phyloP scores from a whole-genome alignment of 1,140 invertebrate species.

The Drosophila fuyamai region DNA sequence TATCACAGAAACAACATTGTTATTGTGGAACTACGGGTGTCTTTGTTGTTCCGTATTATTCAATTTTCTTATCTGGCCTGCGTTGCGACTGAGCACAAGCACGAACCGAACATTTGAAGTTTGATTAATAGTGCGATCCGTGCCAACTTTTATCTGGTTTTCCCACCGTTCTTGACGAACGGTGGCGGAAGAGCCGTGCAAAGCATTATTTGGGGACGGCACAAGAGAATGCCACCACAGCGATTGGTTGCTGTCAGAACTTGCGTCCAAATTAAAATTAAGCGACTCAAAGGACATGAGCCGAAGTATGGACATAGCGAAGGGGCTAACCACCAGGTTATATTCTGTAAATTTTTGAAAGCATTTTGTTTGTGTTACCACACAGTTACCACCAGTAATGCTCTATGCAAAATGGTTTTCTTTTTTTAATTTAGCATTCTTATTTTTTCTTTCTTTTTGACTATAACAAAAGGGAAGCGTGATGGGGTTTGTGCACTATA shows the following conservation, averaged over 20 bases:
- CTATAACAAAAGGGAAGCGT: not conserved
- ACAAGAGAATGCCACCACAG: slow-evolving; percentile 16
- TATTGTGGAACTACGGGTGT: too few species aligned
- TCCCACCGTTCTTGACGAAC: not conserved
- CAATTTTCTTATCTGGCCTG: too few species aligned
- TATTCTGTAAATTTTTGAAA: not conserved
- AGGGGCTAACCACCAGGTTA: slow-evolving; percentile 24
- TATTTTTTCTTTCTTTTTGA: not conserved
- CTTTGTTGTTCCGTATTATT: too few species aligned
- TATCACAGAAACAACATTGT: too few species aligned
- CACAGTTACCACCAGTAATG: too few species aligned
- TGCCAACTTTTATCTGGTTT: slow-evolving; percentile 7
- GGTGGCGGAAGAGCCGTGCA: slow-evolving; percentile 14
- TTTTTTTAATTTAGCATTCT: not conserved
- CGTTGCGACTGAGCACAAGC: too few species aligned
- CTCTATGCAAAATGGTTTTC: not conserved
- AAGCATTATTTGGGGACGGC: slow-evolving; percentile 19
- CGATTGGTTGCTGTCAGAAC: slow-evolving; percentile 9
- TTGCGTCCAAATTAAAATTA: slow-evolving; percentile 55
- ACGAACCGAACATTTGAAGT: too few species aligned
- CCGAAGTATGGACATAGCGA: slow-evolving; percentile 23
- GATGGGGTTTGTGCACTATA: too few species aligned
- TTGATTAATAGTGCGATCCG: too few species aligned
- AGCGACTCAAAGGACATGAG: slow-evolving; percentile 1
- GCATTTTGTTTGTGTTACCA: not conserved